These are phyloP conservation scores for Helarctos malayanus DNA, from an alignment of 2,797 vertebrate genomes.

Conservation along the genomic window DNA sequence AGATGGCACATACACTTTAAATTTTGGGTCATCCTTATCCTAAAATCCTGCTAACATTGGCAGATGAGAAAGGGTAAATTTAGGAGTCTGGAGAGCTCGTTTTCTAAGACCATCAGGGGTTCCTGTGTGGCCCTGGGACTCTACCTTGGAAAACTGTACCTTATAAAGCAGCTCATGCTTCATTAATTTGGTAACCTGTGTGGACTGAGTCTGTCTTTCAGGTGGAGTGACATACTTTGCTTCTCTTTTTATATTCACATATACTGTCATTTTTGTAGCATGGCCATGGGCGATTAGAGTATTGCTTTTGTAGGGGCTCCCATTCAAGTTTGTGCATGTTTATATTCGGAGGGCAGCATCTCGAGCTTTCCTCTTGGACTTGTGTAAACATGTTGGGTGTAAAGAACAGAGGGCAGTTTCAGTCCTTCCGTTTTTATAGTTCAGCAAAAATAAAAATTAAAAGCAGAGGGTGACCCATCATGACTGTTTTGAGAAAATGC, in stretches of 20 bases:
- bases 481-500: slow-evolving; percentile 60
- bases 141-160: slow-evolving; percentile 18
- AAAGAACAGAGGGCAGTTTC: slow-evolving; percentile 18
- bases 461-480: slow-evolving; percentile 57
- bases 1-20: slow-evolving; percentile 19
- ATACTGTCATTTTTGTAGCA: slow-evolving; percentile 7
- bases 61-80: background rate
- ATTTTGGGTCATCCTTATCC: background rate
- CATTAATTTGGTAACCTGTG: slow-evolving; percentile 48
- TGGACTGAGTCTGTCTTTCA: slow-evolving; percentile 13
- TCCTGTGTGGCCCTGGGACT: slow-evolving; percentile 23
- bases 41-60: background rate
- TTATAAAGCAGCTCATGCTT: slow-evolving; percentile 2
- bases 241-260: background rate
- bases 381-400: background rate
- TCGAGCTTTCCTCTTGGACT: slow-evolving; percentile 1
- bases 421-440: slow-evolving; percentile 37
- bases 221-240: background rate
- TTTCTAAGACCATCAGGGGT: background rate
- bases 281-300: slow-evolving; percentile 33
- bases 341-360: slow-evolving; percentile 19
- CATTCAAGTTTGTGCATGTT: slow-evolving; percentile 50
- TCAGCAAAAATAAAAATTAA: slow-evolving; percentile 71
- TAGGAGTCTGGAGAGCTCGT: background rate
- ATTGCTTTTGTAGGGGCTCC: slow-evolving; percentile 30